Conservation (phyloP, 1,140 invertebrate genomes). For the Cylas formicarius region DNA sequence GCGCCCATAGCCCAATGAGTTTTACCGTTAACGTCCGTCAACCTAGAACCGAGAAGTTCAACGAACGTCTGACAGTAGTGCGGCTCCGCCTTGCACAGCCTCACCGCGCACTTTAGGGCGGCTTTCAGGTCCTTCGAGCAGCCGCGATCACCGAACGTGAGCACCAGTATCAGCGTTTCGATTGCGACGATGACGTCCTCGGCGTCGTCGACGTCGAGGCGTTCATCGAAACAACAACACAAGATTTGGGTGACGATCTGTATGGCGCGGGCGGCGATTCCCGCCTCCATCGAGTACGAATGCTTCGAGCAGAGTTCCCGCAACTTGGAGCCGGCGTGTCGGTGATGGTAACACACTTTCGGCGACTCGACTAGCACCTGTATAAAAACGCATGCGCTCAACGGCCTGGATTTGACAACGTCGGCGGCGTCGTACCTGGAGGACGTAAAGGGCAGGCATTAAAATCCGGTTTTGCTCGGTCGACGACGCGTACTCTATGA, state of each 20-base stretch:
- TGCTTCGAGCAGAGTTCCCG: constrained; percentile 48
- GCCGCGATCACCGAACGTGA: constrained; percentile 46
- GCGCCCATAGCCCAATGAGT: no score
- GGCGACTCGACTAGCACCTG: constrained; percentile 50
- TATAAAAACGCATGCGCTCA: constrained; percentile 38
- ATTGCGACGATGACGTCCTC: constrained; percentile 57
- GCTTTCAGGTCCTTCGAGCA: constrained; percentile 54
- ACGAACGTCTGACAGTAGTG: constrained; percentile 56
- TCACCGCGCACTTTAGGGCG: constrained; percentile 62
- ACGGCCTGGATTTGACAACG: constrained; percentile 11
- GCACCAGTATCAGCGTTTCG: constrained; percentile 63
- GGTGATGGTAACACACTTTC: constrained; percentile 47
- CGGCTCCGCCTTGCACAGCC: constrained; percentile 54
- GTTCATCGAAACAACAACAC: constrained; percentile 63
- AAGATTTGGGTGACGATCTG: constrained; percentile 59
- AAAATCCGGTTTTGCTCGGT: constrained; percentile 34
- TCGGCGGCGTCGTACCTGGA: constrained; percentile 14
- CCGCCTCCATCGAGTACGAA: constrained; percentile 54
- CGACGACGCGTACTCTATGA: constrained; percentile 35
- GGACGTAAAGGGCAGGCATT: constrained; percentile 40
- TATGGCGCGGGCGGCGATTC: constrained; percentile 60
- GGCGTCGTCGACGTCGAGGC: constrained; percentile 52
- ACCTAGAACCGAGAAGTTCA: constrained; percentile 51
- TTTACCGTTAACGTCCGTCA: constrained; percentile 43
- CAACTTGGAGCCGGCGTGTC: constrained; percentile 46